These are phyloP conservation scores for Coenonympha arcania DNA, from an alignment of 2,888 invertebrate genomes.

Conservation along the genomic window DNA sequence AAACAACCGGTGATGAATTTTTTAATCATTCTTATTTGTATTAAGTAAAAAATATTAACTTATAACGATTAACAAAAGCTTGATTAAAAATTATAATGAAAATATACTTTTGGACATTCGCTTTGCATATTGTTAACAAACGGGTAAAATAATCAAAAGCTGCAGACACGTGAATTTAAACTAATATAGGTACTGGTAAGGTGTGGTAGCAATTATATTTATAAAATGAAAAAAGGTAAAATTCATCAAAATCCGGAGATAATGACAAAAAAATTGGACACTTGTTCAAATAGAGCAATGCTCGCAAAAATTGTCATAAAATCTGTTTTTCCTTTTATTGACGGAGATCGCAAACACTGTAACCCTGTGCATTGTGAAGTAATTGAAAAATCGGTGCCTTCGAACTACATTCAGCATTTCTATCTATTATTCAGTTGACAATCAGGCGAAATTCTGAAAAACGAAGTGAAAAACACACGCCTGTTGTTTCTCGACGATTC, in stretches of 20 bases:
- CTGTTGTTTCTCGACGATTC: slow-evolving; percentile 63
- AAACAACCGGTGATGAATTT: no score
- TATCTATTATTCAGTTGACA: slow-evolving; percentile 67
- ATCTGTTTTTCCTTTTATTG: slow-evolving; percentile 32
- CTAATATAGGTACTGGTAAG: background rate
- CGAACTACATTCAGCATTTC: slow-evolving; percentile 49
- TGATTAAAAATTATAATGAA: no score
- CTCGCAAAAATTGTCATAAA: slow-evolving; percentile 17
- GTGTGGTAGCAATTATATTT: background rate
- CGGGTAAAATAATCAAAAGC: no score
- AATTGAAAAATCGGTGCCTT: slow-evolving; percentile 67
- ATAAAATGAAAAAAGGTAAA: background rate
- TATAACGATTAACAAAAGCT: no score
- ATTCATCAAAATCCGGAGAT: background rate
- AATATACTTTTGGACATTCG: no score
- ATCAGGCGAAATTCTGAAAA: slow-evolving; percentile 68
- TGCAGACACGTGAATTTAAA: no score
- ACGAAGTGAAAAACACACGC: slow-evolving; percentile 58
- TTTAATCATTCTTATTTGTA: no score
- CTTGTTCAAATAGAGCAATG: slow-evolving; percentile 16
- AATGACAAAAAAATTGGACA: slow-evolving; percentile 1
- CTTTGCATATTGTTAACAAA: no score
- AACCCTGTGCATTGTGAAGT: slow-evolving; percentile 55
- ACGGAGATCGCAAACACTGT: slow-evolving; percentile 37
- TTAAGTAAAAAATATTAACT: no score